Evolutionary conservation across 2,888 invertebrate genomes (phyloP).

Genomic region (Mythimna ferrago): DNA sequence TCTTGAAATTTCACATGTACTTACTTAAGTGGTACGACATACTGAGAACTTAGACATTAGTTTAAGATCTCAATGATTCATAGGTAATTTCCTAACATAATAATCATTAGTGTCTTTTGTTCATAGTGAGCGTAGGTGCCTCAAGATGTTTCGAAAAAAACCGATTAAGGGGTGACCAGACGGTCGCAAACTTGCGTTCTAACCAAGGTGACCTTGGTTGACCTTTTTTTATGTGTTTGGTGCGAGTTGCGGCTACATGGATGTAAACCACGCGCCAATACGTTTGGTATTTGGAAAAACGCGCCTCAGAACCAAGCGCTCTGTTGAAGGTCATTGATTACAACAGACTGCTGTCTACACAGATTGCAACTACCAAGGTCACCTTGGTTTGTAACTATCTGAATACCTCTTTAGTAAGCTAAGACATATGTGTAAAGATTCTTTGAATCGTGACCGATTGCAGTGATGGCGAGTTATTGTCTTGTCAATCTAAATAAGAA

Average conservation of each 20-base stretch:
- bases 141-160: constrained; percentile 5
- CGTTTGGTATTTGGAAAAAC: too few species aligned
- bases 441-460: constrained; percentile 26
- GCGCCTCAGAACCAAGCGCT: too few species aligned
- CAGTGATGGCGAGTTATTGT: constrained; percentile 9
- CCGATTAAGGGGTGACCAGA: background rate
- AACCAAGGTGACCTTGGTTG: too few species aligned
- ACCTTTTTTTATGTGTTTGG: too few species aligned
- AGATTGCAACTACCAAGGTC: too few species aligned
- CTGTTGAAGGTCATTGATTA: too few species aligned
- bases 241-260: too few species aligned
- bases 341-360: too few species aligned
- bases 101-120: constrained; percentile 5
- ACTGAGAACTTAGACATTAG: background rate
- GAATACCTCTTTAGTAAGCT: background rate
- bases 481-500: background rate
- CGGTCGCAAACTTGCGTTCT: too few species aligned
- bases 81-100: constrained; percentile 1
- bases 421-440: background rate
- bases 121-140: background rate
- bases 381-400: too few species aligned
- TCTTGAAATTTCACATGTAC: background rate
- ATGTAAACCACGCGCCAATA: too few species aligned
- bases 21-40: too few species aligned
- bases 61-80: constrained; percentile 20